These are phyloP conservation scores for Drosophila auraria DNA, from an alignment of 1,140 invertebrate genomes.

Conservation along the genomic window DNA sequence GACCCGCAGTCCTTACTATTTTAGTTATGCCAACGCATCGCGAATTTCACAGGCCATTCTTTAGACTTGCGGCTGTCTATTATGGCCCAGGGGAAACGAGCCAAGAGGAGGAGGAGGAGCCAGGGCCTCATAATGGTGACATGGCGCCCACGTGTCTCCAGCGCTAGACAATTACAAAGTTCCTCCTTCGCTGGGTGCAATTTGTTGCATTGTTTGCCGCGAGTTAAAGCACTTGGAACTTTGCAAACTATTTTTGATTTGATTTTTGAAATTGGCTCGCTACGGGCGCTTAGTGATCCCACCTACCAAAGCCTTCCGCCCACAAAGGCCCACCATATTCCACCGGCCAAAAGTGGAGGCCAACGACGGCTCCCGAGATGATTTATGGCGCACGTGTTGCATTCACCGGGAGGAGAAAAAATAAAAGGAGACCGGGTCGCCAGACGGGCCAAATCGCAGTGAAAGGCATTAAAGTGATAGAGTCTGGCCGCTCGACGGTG, in stretches of 20 bases:
- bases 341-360: constrained; percentile 2
- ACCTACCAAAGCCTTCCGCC: constrained; percentile 7
- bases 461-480: constrained; percentile 82
- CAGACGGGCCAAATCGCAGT: constrained; percentile 66
- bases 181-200: constrained; percentile 72
- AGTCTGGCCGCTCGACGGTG: constrained; percentile 56
- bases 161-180: constrained; percentile 78
- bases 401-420: constrained; percentile 46
- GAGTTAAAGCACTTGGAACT: constrained; percentile 79
- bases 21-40: constrained; percentile 41
- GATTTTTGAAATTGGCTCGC: constrained; percentile 79
- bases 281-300: constrained; percentile 44
- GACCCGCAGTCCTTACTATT: background rate
- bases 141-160: constrained; percentile 68
- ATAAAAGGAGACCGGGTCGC: constrained; percentile 50
- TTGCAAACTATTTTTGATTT: constrained; percentile 82
- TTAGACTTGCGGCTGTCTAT: constrained; percentile 65
- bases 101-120: constrained; percentile 5
- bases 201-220: constrained; percentile 82
- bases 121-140: constrained; percentile 51
- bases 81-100: constrained; percentile 41
- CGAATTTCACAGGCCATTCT: constrained; percentile 22
- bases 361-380: constrained; percentile 48
- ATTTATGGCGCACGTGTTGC: constrained; percentile 82
- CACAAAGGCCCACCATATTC: constrained; percentile 21